Evolutionary conservation across 2,113 vertebrate genomes (phyloP).

Genomic region (Chauna torquata): DNA sequence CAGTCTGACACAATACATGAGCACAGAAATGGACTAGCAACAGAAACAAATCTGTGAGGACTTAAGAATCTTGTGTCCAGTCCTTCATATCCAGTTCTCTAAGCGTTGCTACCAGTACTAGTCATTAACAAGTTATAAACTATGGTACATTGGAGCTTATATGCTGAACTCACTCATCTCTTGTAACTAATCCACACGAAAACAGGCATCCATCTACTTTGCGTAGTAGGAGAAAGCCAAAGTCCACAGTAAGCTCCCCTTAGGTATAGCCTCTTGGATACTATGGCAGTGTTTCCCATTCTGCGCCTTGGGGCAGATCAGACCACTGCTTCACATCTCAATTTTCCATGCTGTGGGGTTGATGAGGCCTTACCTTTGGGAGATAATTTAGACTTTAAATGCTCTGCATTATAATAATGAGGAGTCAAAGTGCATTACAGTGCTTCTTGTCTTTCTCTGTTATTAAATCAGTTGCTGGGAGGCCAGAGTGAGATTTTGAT

Average conservation of each 20-base stretch:
- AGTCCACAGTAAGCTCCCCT: not conserved
- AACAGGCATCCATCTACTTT: not conserved
- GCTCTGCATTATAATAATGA: not conserved
- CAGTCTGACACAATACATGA: not conserved
- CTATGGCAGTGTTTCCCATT: not conserved
- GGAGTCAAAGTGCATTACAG: not conserved
- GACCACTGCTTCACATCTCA: not conserved
- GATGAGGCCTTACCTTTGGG: not conserved
- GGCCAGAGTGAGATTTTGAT: not conserved
- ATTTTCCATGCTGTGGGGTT: not conserved
- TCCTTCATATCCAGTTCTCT: not conserved
- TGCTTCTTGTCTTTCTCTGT: not conserved
- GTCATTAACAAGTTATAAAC: not conserved
- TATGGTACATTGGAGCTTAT: accelerated
- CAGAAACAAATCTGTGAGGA: not conserved
- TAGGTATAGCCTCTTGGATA: not conserved
- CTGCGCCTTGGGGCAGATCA: not conserved
- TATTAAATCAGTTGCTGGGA: not conserved
- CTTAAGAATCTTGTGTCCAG: not conserved
- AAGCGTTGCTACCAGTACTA: not conserved
- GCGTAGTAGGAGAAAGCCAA: not conserved
- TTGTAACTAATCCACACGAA: not conserved
- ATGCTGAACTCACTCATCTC: not conserved
- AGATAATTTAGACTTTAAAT: not conserved
- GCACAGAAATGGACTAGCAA: not conserved